A percentile compares a stretch with the other conserved stretches of the same genome.
These are phyloP conservation scores for Pygoscelis adeliae DNA, from an alignment of 2,113 vertebrate genomes.

Conservation along the genomic window DNA sequence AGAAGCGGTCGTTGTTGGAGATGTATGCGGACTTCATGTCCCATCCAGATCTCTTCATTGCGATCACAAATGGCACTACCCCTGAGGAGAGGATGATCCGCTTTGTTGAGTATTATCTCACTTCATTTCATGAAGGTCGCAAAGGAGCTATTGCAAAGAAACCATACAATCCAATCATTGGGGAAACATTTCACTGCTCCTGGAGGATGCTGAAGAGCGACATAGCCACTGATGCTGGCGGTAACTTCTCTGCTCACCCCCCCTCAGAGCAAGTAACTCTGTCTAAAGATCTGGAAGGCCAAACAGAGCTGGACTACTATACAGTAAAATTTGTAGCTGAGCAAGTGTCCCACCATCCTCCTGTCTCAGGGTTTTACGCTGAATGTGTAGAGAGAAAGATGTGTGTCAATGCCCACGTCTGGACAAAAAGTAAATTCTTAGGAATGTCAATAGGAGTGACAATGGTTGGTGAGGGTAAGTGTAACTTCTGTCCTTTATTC, in stretches of 20 bases:
- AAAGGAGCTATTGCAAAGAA: slow-evolving; percentile 98
- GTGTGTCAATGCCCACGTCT: slow-evolving; percentile 94
- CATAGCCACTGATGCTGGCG: background rate
- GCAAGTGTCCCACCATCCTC: slow-evolving; percentile 98
- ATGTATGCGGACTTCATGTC: slow-evolving; percentile 99
- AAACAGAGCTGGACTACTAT: slow-evolving; percentile 74
- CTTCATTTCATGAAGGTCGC: slow-evolving; percentile 97
- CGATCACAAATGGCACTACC: slow-evolving; percentile 84
- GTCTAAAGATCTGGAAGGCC: slow-evolving; percentile 45
- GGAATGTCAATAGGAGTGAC: slow-evolving; percentile 99
- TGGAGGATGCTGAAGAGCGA: slow-evolving; percentile 83
- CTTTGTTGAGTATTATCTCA: slow-evolving; percentile 98
- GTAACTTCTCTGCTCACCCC: slow-evolving; percentile 19
- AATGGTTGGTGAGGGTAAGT: slow-evolving; percentile 95
- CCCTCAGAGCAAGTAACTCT: slow-evolving; percentile 43
- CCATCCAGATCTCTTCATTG: slow-evolving; percentile 91
- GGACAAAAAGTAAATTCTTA: slow-evolving; percentile 99
- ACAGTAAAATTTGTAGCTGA: slow-evolving; percentile 93
- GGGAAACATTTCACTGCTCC: slow-evolving; percentile 97
- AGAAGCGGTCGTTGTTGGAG: slow-evolving; percentile 96
- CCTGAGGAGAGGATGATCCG: slow-evolving; percentile 94
- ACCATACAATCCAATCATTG: slow-evolving; percentile 98
- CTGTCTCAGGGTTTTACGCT: slow-evolving; percentile 97
- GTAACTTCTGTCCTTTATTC: background rate
- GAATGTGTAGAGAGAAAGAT: slow-evolving; percentile 92